Evolutionary conservation across 37 sponge, comb jelly and placozoan genomes (phyloP), one percentile per base, ranked within the genome.

Genomic region (Crambe crambe): DNA sequence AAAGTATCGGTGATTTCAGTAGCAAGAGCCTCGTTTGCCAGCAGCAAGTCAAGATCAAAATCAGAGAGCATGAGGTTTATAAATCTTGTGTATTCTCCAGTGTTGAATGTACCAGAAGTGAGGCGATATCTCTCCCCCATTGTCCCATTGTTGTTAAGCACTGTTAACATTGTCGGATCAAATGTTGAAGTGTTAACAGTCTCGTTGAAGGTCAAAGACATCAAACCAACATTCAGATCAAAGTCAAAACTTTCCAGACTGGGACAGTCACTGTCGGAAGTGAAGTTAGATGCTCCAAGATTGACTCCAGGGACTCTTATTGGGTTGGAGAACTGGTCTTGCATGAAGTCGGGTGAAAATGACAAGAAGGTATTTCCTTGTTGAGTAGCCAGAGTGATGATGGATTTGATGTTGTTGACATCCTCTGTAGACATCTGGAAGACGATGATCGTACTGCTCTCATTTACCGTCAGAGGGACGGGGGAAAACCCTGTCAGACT

Each of bases 131-230:
- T 12, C 6, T 42, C 23, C 20, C 80, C 62, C 10, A 57, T 25
- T 22, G 22, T 31, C 27, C 2, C 29, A 57, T 60, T 80, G 62
- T 87, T 73, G 61, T 69, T 79, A 29, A 73, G 74, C 26, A 94
- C 23, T 0, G 80, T 67, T 56, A 96, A 26, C 26, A 37, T 76
- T n/a, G 80, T 78, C 6, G 79, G 74, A 39, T 93, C 67, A 63
- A 96, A 81, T 10, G 91, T 72, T 0, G 86, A 79, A 0, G 83
- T 86, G 42, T 93, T 93, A 21, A 93, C 86, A 74, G 97, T 90
- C 79, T 96, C 97, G 3, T 72, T 61, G 80, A 96, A 96, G 15
- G 85, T 83, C 34, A 96, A 69, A 0, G 40, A 17, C 35, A 96
- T 72, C 30, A 59, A 42, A 18, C 94, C 91, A 0, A 26, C 25